Evolutionary conservation across 2,888 invertebrate genomes (phyloP).

Genomic region (Leucophora obtusa): DNA sequence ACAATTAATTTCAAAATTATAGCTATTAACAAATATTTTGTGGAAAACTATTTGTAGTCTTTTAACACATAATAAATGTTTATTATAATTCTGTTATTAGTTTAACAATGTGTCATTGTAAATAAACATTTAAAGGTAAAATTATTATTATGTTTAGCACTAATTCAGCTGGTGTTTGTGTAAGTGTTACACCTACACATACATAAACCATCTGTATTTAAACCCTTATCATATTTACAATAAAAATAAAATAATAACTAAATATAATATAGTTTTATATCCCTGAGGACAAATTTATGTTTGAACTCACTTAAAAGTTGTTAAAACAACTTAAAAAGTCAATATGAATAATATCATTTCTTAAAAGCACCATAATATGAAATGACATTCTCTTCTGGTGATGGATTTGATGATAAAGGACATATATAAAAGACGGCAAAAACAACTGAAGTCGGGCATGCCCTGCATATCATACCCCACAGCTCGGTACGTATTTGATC

Average conservation of each 20-base stretch:
- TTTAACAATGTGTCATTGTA: neutral
- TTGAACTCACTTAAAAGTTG: neutral
- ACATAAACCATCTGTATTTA: neutral
- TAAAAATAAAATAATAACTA: neutral
- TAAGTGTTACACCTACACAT: neutral
- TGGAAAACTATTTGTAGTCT: neutral
- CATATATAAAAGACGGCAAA: no score
- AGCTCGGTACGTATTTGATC: no score
- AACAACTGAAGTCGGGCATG: no score
- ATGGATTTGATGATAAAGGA: neutral
- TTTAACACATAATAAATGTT: neutral
- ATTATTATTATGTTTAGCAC: neutral
- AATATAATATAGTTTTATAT: neutral
- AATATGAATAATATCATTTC: neutral
- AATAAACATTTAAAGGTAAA: constrained; percentile 3
- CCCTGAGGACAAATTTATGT: neutral
- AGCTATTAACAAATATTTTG: neutral
- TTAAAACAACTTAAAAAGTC: neutral
- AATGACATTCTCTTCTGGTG: neutral
- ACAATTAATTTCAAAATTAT: no score
- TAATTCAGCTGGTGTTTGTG: neutral
- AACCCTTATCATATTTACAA: neutral
- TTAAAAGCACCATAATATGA: neutral
- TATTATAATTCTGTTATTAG: neutral
- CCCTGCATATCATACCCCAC: no score